phyloP scores from a whole-genome alignment of 2,113 vertebrate species.

The Chlorodrepanis virens region DNA sequence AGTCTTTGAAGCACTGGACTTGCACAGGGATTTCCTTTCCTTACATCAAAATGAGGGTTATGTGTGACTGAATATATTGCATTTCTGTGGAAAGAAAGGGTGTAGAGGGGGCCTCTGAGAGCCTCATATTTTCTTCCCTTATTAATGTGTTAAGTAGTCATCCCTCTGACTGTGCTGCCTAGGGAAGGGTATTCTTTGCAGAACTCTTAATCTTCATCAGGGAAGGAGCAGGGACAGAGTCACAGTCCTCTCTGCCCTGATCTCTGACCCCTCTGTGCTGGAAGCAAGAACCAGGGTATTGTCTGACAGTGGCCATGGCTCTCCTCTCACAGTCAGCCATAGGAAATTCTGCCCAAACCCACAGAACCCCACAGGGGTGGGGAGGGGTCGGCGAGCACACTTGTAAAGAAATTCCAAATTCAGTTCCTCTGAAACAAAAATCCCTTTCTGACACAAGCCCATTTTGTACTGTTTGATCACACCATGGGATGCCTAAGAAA shows the following conservation, averaged over 20 bases:
- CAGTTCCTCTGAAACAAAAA: background rate
- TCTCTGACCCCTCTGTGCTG: background rate
- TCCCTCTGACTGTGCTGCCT: background rate
- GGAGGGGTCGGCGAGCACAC: background rate
- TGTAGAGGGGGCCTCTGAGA: background rate
- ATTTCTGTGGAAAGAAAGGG: background rate
- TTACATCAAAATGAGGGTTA: background rate
- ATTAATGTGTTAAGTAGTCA: background rate
- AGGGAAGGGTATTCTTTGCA: background rate
- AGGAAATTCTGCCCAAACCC: background rate
- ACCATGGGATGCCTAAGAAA: background rate
- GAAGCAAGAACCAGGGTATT: background rate
- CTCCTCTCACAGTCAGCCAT: background rate
- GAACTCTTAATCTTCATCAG: background rate
- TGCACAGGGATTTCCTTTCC: background rate
- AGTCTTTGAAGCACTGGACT: background rate
- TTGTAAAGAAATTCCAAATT: background rate
- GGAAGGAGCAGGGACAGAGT: background rate
- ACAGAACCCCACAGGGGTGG: accelerated
- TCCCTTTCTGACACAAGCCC: background rate
- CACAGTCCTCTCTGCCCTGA: background rate
- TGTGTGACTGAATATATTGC: background rate
- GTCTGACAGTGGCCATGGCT: accelerated
- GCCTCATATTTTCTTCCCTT: background rate
- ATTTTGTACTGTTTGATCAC: background rate